Conservation (phyloP, 2,797 vertebrate species). For the Poliocrania exsul region DNA sequence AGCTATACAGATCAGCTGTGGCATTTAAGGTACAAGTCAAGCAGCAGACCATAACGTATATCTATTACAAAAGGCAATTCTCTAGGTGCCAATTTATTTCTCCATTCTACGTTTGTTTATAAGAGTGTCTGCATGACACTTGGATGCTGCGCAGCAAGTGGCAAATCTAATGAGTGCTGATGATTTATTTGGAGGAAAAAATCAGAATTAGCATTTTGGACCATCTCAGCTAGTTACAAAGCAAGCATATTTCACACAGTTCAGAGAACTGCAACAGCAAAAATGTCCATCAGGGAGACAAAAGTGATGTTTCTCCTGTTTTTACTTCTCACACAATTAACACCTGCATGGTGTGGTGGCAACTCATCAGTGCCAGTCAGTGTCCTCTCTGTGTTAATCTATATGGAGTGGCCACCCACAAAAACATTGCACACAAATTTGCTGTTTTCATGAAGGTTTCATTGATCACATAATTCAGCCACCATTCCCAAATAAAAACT, state of each 20-base stretch:
- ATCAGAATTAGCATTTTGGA: slow-evolving; percentile 47
- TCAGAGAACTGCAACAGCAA: neutral
- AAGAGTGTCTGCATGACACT: neutral
- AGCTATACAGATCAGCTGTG: neutral
- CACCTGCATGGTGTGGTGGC: neutral
- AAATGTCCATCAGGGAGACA: neutral
- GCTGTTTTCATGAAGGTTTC: neutral
- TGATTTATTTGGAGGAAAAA: slow-evolving; percentile 36
- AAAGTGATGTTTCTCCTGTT: neutral
- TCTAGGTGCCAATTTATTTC: slow-evolving; percentile 34
- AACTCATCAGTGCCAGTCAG: neutral
- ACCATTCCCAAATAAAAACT: neutral
- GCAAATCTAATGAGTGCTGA: slow-evolving; percentile 29
- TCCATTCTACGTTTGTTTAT: neutral
- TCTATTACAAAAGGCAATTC: slow-evolving; percentile 22
- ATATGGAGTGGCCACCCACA: neutral
- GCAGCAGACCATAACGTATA: neutral
- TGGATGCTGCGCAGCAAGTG: neutral
- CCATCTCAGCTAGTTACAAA: neutral
- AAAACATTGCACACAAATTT: neutral
- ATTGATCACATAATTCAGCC: neutral
- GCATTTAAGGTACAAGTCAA: slow-evolving; percentile 35
- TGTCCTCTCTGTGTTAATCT: neutral
- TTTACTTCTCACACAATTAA: neutral
- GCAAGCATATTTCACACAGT: neutral